phyloP scores from a whole-genome alignment of 2,888 invertebrate genomes.

The Drosophila mayaguana region DNA sequence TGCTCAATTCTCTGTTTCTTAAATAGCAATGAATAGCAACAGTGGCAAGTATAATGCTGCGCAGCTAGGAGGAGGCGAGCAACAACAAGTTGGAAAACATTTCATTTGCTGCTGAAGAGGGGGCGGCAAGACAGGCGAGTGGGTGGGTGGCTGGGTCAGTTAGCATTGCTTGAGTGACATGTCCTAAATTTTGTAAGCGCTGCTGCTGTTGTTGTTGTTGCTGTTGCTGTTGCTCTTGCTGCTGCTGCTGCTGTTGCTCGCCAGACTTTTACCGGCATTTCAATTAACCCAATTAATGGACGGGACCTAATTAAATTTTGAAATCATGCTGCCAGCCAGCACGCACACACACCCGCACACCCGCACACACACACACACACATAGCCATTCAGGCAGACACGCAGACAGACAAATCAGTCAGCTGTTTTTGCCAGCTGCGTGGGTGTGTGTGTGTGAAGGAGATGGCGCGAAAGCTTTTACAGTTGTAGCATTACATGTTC shows the following conservation, averaged over 20 bases:
- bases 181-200: slow-evolving; percentile 77
- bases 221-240: slow-evolving; percentile 13
- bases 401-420: slow-evolving; percentile 64
- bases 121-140: background rate
- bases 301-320: slow-evolving; percentile 84
- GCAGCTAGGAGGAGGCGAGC: slow-evolving; percentile 5
- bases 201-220: slow-evolving; percentile 7
- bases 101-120: slow-evolving; percentile 9
- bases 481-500: slow-evolving; percentile 29
- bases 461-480: slow-evolving; percentile 67
- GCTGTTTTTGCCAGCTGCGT: slow-evolving; percentile 71
- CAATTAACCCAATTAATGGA: slow-evolving; percentile 85
- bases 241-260: slow-evolving; percentile 17
- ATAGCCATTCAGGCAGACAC: slow-evolving; percentile 16
- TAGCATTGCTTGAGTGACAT: slow-evolving; percentile 66
- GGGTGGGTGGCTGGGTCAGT: background rate
- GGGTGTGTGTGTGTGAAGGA: slow-evolving; percentile 40
- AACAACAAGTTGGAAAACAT: slow-evolving; percentile 44
- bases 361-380: slow-evolving; percentile 22
- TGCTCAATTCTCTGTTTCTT: background rate
- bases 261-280: slow-evolving; percentile 82
- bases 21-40: slow-evolving; percentile 5
- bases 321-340: slow-evolving; percentile 68
- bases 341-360: slow-evolving; percentile 26
- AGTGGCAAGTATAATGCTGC: slow-evolving; percentile 15